Conservation (phyloP, 2,113 vertebrate genomes). For the Myotis brandtii region DNA sequence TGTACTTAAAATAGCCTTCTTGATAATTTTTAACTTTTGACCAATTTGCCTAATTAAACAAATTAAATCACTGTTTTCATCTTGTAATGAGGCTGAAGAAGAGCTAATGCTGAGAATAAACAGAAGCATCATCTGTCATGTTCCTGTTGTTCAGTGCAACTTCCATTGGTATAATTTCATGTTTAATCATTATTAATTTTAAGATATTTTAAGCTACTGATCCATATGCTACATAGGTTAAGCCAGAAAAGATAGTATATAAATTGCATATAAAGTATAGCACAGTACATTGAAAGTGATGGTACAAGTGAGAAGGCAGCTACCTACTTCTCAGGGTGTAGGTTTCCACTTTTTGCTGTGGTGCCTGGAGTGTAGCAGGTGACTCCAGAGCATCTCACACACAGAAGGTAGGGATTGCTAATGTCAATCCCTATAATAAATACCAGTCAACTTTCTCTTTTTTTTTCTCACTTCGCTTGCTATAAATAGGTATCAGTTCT, state of each 20-base stretch:
- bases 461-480: background rate
- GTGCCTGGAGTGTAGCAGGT: background rate
- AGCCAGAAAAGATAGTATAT: background rate
- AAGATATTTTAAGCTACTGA: background rate
- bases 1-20: background rate
- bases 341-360: too few relatives aligned
- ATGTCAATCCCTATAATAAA: background rate
- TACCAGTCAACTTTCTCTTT: background rate
- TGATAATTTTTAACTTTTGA: background rate
- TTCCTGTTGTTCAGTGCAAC: background rate
- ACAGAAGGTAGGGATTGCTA: background rate
- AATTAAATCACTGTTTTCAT: background rate
- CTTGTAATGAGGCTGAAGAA: background rate
- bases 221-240: background rate
- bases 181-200: background rate
- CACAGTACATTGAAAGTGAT: background rate
- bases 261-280: background rate
- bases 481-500: background rate
- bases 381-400: background rate
- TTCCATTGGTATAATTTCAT: background rate
- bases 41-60: background rate
- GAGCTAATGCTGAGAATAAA: background rate
- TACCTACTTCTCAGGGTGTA: background rate
- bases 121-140: background rate
- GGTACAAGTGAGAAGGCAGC: background rate